Evolutionary conservation across 2,888 invertebrate genomes (phyloP), one percentile per base, ranked within the genome.

Genomic region (Pseudococcus jackbeardsleyi): DNA sequence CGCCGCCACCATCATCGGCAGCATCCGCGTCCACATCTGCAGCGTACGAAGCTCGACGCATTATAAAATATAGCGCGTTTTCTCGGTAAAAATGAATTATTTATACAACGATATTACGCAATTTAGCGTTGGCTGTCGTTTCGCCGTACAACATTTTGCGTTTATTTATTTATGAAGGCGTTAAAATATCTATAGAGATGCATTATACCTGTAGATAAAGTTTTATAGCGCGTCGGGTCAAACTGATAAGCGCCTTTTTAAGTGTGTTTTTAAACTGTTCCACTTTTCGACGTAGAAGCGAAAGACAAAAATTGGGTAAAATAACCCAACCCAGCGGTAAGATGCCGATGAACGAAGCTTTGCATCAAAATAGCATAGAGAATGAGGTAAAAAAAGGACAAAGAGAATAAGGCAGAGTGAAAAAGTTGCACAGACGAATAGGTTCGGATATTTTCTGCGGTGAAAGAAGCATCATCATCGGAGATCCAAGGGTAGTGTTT

Each of bases 101-200:
- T 86, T 86, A 86, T 86, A 46, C 86, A 68, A 48, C 86, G 86
- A 86, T 86, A 86, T 86, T 86, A 86, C 86, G 86, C 86, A 72
- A 64, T 86, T 86, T 86, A 86, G 86, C 68, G 46, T 46, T 26
- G n/a, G 86, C 68, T 86, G 46, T 72, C 64, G 68, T 82, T 82
- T 46, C 46, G 46, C 72, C 33, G 42, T 39, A 46, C 19, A 82
- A 42, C 42, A 42, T 82, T 82, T 82, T 46, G 79, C 79, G 79
- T 86, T 86, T 72, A 86, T 68, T 86, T 86, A 86, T 86, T 86
- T 86, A 86, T 72, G 86, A 86, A 86, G 86, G 64, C 68, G 46
- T 42, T 72, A 86, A 86, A 86, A 86, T 86, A 86, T 72, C 86
- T 86, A 46, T 85, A 82, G 79, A 82, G 79, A 82, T 82, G 79